Base-by-base conservation (phyloP, 35 echinoderm and acorn worm species). In the Amphiura filiformis region DNA sequence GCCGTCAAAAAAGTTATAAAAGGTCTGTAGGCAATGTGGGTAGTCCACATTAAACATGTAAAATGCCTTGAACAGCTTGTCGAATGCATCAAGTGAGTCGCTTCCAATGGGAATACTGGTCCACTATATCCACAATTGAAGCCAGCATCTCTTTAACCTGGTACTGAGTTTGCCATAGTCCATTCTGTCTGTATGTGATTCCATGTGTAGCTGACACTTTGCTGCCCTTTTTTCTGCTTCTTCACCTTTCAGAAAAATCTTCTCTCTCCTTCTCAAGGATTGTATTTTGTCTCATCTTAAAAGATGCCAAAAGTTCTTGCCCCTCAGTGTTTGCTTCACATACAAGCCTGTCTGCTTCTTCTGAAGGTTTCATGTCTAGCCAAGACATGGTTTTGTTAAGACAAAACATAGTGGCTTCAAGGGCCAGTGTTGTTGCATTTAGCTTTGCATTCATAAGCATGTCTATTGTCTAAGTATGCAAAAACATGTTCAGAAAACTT, bases 351-450 rank as follows among this genome's bases (percentile, higher is more conserved):
- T 81, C 79, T 34, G 11, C 15, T 26, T 81, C 79, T 34, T 26
- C 38, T 81, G 79, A 15, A 34, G 15, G 11, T 35, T 81, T 81
- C 18, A 2, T 81, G 35, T 26, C 35, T 14, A 81, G 13, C 79
- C 79, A 81, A 23, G 28, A 13, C 18, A 30, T 37, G 36, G 79
- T 81, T 37, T 37, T 81, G 79, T 81, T 81, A 13, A 81, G 36
- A 35, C 79, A 81, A 28, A 81, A 81, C 79, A 81, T 81, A 37
- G 36, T 81, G 13, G 79, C 79, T 35, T 81, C 79, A 14, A 34
- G 18, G 79, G 28, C 36, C 35, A 81, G 79, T 15, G 28, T 30
- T 34, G 79, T 81, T 13, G 79, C 15, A 37, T 33, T 81, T 34
- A 28, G 79, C 37, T 37, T 35, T 4, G 18, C 13, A 13, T 37